Conservation (phyloP, 2,113 vertebrate genomes). For the Esox niger region DNA sequence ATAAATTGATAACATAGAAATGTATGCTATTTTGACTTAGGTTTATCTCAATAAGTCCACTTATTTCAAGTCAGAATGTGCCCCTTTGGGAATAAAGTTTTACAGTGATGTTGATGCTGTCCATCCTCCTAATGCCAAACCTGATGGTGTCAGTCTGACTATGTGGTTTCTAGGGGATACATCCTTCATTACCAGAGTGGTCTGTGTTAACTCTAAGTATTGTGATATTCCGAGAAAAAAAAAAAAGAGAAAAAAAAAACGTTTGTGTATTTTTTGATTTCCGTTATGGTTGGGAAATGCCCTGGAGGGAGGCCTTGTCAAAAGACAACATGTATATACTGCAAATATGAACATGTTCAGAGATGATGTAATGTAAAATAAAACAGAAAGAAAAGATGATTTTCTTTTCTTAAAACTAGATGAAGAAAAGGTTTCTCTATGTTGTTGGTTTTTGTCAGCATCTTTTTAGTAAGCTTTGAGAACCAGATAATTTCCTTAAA, state of each 20-base stretch:
- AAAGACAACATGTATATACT: constrained; percentile 66
- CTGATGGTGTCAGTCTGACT: constrained; percentile 32
- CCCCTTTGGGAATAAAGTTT: constrained; percentile 10
- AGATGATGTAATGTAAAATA: constrained; percentile 64
- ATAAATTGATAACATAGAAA: too few relatives aligned
- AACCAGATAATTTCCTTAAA: too few relatives aligned
- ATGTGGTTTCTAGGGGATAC: constrained; percentile 23
- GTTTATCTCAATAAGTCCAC: too few relatives aligned
- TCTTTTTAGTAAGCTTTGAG: too few relatives aligned
- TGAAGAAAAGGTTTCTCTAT: background rate
- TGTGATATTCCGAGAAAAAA: constrained; percentile 38
- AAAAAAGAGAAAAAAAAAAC: constrained; percentile 13
- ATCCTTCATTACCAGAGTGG: constrained; percentile 37
- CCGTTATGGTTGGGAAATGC: constrained; percentile 39
- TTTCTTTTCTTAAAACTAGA: constrained; percentile 20
- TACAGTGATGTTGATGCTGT: constrained; percentile 41
- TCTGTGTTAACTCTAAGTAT: constrained; percentile 50
- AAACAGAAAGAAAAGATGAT: constrained; percentile 43
- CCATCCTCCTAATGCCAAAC: constrained; percentile 10
- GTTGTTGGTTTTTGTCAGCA: too few relatives aligned
- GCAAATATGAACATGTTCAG: constrained; percentile 62
- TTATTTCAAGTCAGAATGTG: too few relatives aligned
- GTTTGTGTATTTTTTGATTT: constrained; percentile 15
- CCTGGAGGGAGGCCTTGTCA: constrained; percentile 37
- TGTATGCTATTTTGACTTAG: too few relatives aligned